Base-by-base conservation (phyloP, 2,113 vertebrate species). In the Stomatorhinus ivindoensis region DNA sequence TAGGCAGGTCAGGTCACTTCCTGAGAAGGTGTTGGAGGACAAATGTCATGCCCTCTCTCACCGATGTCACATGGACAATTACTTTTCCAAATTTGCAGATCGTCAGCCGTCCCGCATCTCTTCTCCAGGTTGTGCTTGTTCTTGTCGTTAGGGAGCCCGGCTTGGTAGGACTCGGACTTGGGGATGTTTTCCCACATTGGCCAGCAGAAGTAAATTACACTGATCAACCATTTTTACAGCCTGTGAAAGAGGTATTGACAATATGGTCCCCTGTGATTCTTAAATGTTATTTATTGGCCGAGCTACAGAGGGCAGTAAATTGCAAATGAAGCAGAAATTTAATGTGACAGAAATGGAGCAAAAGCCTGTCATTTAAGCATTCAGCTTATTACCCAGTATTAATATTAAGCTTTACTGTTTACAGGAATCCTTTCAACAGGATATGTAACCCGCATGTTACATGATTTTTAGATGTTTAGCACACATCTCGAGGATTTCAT, bases 1-100 rank as follows among this genome's bases (percentile, higher is more conserved):
- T 91, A 93, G 93, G 92, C 90, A 69, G 61, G 92, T 89, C 86
- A 91, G 92, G 93, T 94, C 94, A 94, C 94, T 95, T 95, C 93
- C 94, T 93, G 51, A 88, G 87, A 90, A 92, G 90, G 91, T 91
- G 89, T 89, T 88, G 39, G 91, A 89, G 90, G 92, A 93, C 91
- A 93, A 91, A 95, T 92, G 94, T 95, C 94, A 85, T 55, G 90
- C 53, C 89, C 92, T 91, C 88, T 92, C 91, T 92, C 92, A 89
- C 86, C 89, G 15, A 46, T 51, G 89, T 93, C 90, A 92, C 93
- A 93, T 94, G 93, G 90, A 65, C 88, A 93, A 91, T 94, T 92
- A 93, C 92, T 94, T 94, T 92, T 88, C 90, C 80, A 88, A 89
- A 53, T 27, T 87, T 76, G 82, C 88, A 90, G 42, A 85, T 31